These are phyloP conservation scores for Hermetia illucens DNA, from an alignment of 1,140 invertebrate genomes.

Conservation along the genomic window DNA sequence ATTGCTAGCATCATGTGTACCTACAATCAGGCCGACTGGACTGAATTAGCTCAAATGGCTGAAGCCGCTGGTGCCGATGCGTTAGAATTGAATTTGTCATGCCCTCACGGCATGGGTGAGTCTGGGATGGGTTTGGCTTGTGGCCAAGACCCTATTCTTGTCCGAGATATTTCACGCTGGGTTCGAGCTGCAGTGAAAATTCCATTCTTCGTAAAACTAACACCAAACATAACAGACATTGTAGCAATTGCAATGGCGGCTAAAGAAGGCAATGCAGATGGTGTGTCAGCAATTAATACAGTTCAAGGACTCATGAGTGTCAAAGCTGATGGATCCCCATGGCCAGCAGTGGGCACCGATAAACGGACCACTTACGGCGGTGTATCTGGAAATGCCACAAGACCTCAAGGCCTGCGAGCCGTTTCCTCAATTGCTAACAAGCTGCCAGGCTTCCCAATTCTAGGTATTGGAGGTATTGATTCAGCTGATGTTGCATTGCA, in stretches of 20 bases:
- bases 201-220: conserved; percentile 96
- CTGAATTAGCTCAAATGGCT: conserved; percentile 57
- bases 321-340: conserved; percentile 61
- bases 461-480: conserved; percentile 94
- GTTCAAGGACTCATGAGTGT: conserved; percentile 87
- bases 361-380: conserved; percentile 91
- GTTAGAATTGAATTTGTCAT: conserved; percentile 90
- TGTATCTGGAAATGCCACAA: conserved; percentile 88
- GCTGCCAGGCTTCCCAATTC: conserved; percentile 78
- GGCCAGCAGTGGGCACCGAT: conserved; percentile 76
- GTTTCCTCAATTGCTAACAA: conserved; percentile 73
- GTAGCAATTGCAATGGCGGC: conserved; percentile 79
- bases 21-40: conserved; percentile 83
- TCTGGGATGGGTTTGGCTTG: conserved; percentile 95
- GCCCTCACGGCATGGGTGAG: conserved; percentile 98
- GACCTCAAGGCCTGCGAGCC: conserved; percentile 81
- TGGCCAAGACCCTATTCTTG: conserved; percentile 81
- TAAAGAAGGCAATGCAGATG: conserved; percentile 82
- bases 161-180: conserved; percentile 83
- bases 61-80: conserved; percentile 84
- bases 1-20: conserved; percentile 97
- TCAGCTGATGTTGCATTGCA: conserved; percentile 87
- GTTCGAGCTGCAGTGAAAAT: conserved; percentile 73
- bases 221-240: conserved; percentile 95
- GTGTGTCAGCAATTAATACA: conserved; percentile 95